Evolutionary conservation across 2,797 vertebrate genomes (phyloP), one percentile per base, ranked within the genome.

Genomic region (Bryconaethiops microstoma): DNA sequence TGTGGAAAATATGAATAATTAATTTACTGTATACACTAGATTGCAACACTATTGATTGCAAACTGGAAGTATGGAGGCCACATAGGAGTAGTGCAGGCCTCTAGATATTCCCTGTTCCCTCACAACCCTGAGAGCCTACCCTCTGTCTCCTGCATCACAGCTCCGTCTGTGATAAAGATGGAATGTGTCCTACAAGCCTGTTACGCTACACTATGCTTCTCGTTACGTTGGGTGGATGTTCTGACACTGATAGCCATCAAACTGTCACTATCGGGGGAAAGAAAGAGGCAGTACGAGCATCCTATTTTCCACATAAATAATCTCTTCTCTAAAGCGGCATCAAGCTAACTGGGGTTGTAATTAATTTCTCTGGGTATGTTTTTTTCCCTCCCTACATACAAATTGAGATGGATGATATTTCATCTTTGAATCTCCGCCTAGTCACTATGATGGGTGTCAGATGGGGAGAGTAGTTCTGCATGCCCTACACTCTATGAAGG

Each of bases 221-320:
- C 73, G 89, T 92, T 92, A 90, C 88, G 90, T 89, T 85, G 90
- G 86, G n/a, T 86, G 88, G 90, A 88, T 88, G 87, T 88, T 90
- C 86, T 93, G 92, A 93, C 90, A 92, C 86, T 90, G 89, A 92
- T 91, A 90, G 85, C 87, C 91, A 91, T 93, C 90, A 91, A 90
- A 78, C 92, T 93, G 92, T 93, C 92, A 92, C 82, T 91, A 84
- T 68, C 85, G 29, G 82, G 84, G 82, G 83, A 80, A 84, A 86
- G 73, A 75, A 84, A 83, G 85, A 65, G 83, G 84, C 40, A 83
- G 75, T 82, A 68, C 40, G 78, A 84, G 78, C 81, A 82, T 86
- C 64, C 45, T 85, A 82, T 89, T 91, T 90, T 83, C 79, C 82
- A 91, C 89, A 90, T 90, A 91, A 93, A 92, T 91, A 89, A 92